Evolutionary conservation across 2,113 vertebrate genomes (phyloP).

Genomic region (Macrotis lagotis): DNA sequence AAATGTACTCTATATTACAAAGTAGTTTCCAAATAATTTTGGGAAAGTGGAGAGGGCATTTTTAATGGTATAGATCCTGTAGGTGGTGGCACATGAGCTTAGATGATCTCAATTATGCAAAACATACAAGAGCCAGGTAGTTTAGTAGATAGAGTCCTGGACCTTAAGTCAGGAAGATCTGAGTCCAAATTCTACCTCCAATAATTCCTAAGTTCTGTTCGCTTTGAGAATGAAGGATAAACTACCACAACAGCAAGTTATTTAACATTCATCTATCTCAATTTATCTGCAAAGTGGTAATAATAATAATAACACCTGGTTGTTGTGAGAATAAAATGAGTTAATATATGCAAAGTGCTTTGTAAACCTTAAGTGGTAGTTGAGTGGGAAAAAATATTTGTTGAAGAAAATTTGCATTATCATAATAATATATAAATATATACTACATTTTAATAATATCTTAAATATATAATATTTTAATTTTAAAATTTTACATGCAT

Average conservation of each 20-base stretch:
- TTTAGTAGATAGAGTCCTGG: not conserved
- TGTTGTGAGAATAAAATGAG: not conserved
- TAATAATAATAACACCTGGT: not conserved
- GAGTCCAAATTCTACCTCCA: not conserved
- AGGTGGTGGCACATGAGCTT: too few species aligned
- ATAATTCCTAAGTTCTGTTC: not conserved
- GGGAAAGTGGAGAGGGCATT: not conserved
- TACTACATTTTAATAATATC: too few species aligned
- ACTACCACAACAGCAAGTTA: not conserved
- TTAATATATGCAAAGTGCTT: not conserved
- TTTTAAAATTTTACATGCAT: not conserved
- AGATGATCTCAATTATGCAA: not conserved
- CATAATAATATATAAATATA: too few species aligned
- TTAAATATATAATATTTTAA: too few species aligned
- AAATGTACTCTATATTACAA: not conserved
- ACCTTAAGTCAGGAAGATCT: not conserved
- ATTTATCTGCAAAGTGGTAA: not conserved
- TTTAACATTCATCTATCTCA: not conserved
- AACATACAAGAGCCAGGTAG: not conserved
- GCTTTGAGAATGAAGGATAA: not conserved
- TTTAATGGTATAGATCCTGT: not conserved
- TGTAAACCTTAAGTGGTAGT: not conserved
- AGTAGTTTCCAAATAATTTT: not conserved
- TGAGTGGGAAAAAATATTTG: not conserved
- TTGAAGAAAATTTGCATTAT: not conserved